Conservation (phyloP, 2,888 invertebrate species). For the Drosophila neoperkinsi region DNA sequence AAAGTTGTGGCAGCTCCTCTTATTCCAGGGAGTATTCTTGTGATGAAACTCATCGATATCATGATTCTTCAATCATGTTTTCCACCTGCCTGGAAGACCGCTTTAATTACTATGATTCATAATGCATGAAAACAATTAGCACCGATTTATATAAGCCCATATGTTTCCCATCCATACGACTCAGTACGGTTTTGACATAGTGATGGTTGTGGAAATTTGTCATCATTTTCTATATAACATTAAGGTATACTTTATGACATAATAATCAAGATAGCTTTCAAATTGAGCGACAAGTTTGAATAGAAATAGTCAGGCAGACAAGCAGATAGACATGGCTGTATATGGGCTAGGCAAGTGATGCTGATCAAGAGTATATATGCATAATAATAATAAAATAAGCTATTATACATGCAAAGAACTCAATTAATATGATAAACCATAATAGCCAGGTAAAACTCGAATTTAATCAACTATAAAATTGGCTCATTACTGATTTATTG, state of each 20-base stretch:
- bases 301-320: not conserved
- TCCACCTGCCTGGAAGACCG: not conserved
- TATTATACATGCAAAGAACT: not conserved
- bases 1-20: not conserved
- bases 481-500: constrained; percentile 22
- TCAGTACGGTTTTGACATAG: not conserved
- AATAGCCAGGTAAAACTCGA: not conserved
- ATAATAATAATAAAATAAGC: not conserved
- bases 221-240: not conserved
- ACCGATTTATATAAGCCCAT: not conserved
- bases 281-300: not conserved
- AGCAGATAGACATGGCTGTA: not conserved
- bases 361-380: not conserved
- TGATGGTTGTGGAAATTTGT: not conserved
- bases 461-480: not conserved
- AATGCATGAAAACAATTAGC: not conserved
- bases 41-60: not conserved
- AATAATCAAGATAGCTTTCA: not conserved
- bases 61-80: not conserved
- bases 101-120: not conserved
- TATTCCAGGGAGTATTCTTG: not conserved
- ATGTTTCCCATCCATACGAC: not conserved
- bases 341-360: not conserved
- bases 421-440: not conserved
- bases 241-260: not conserved